Base-by-base conservation (phyloP, 2,797 vertebrate species). In the Crypturellus tataupa region DNA sequence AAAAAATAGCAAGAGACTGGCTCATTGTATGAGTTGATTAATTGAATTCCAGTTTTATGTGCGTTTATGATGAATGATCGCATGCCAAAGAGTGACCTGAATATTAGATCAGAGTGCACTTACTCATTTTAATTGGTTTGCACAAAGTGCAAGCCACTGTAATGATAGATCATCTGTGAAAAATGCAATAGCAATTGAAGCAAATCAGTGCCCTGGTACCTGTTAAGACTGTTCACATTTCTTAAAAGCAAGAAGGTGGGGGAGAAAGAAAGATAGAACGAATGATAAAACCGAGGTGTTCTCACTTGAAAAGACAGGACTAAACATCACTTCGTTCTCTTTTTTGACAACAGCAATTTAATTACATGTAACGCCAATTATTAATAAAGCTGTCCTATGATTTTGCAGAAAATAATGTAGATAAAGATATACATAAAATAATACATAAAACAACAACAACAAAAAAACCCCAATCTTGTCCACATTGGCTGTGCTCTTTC, bases 11-110 rank as follows among this genome's bases (percentile, higher is more conserved):
- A 86, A 92, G 94, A 94, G 95, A 89, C 70, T 80, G 94, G 93
- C 78, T 93, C 79, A 96, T 97, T 97, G 91, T 97, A 89, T n/a
- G 55, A 92, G 63, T 92, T 97, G 97, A 98, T 98, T 98, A 97
- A 98, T 95, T 97, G 96, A 97, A 97, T 94, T 97, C 87, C 71
- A 89, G 85, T 93, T 97, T 96, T 95, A 88, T 95, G 78, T 83
- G 95, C 84, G 88, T 95, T 97, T 97, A 85, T 97, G 97, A 96
- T 97, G 94, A 98, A 96, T 89, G 96, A 97, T 96, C 96, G 90
- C 42, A 7, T 87, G 93, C 86, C 96, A 90, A 85, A 97, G 97
- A 96, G 92, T 85, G 95, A 94, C 92, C 94, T 91, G 88, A 96
- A 95, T 96, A 78, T 93, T 97, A 85, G 95, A 96, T 95, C 85